Conservation (phyloP, 92 coral and sea anemone genomes). For the Pocillopora meandrina region DNA sequence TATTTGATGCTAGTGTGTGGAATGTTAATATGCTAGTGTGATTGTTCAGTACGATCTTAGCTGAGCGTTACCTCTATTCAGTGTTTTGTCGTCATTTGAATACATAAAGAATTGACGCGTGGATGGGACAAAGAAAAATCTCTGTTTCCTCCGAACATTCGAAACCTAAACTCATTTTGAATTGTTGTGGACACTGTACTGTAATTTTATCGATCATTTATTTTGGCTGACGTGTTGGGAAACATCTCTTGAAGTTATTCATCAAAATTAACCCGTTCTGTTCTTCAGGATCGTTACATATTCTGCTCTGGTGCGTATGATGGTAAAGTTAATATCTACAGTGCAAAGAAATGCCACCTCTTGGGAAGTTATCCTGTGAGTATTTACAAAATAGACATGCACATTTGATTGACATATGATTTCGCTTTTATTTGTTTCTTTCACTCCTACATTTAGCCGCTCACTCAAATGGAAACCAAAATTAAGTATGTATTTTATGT, state of each 20-base stretch:
- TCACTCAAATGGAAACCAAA: too few relatives aligned
- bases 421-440: too few relatives aligned
- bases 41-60: not conserved
- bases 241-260: not conserved
- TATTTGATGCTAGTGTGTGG: not conserved
- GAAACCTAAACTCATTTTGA: too few relatives aligned
- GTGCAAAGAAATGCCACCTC: conserved; percentile 84
- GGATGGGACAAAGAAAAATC: too few relatives aligned
- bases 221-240: not conserved
- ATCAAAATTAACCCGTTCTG: not conserved
- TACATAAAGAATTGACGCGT: too few relatives aligned
- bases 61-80: not conserved
- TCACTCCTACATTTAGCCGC: too few relatives aligned
- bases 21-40: not conserved
- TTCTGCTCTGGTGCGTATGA: conserved; percentile 94
- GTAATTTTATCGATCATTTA: not conserved
- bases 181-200: too few relatives aligned
- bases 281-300: conserved; percentile 77
- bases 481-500: too few relatives aligned
- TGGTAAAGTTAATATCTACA: conserved; percentile 84
- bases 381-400: too few relatives aligned
- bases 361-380: conserved; percentile 85
- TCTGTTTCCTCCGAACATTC: too few relatives aligned
- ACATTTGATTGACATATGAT: too few relatives aligned
- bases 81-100: not conserved